A percentile compares a stretch with the other conserved stretches of the same genome.
Conservation (phyloP, 1,140 invertebrate genomes). For the Hyles vespertilio region DNA sequence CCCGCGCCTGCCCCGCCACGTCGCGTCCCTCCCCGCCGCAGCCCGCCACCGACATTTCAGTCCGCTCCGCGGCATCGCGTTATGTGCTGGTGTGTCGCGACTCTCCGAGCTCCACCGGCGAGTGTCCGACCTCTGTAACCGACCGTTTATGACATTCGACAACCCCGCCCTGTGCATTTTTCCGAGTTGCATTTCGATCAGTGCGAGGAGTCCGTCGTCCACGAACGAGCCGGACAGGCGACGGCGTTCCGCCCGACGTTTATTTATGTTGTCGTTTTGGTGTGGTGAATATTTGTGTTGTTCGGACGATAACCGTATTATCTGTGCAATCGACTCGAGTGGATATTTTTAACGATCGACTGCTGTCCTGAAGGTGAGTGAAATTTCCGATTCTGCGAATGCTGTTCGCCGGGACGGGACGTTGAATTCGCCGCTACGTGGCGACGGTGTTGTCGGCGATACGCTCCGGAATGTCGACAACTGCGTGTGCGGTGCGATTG, state of each 20-base stretch:
- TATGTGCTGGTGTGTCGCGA: conserved; percentile 38
- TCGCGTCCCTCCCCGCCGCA: conserved; percentile 28
- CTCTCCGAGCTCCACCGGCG: conserved; percentile 30
- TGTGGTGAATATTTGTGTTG: conserved; percentile 74
- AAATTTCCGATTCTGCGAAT: conserved; percentile 48
- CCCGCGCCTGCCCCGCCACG: conserved; percentile 22
- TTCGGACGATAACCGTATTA: conserved; percentile 72
- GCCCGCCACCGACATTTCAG: conserved; percentile 32
- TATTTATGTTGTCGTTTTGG: conserved; percentile 75
- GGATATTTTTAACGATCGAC: conserved; percentile 66
- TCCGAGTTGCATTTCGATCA: conserved; percentile 59
- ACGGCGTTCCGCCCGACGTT: conserved; percentile 55
- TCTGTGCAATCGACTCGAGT: conserved; percentile 65
- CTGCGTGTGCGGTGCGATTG: conserved; percentile 7
- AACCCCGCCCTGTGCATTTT: conserved; percentile 72
- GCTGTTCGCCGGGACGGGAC: conserved; percentile 30
- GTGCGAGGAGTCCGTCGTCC: conserved; percentile 52
- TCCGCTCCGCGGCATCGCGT: conserved; percentile 54
- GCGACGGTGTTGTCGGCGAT: conserved; percentile 47
- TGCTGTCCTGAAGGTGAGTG: conserved; percentile 62
- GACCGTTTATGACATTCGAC: conserved; percentile 68
- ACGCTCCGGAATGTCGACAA: conserved; percentile 42
- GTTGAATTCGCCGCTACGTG: conserved; percentile 55
- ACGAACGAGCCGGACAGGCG: conserved; percentile 32
- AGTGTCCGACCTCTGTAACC: conserved; percentile 66